Evolutionary conservation across 2,888 invertebrate species (phyloP).

Genomic region (Mayetiola destructor): DNA sequence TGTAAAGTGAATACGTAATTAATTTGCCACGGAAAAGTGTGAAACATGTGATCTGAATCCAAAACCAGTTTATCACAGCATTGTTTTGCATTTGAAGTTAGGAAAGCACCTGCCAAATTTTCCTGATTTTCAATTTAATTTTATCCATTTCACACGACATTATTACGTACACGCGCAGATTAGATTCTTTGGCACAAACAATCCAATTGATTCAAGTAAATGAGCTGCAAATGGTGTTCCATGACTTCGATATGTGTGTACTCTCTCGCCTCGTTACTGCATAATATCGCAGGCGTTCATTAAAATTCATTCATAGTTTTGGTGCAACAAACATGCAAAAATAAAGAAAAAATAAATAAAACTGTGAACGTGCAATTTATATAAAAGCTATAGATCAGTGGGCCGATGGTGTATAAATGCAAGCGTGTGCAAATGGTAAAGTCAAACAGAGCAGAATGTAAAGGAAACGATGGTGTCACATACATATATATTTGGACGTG

Average conservation of each 20-base stretch:
- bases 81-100: too few species aligned
- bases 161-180: not conserved
- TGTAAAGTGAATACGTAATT: too few species aligned
- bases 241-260: not conserved
- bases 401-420: not conserved
- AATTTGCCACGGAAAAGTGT: too few species aligned
- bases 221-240: not conserved
- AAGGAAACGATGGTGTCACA: not conserved
- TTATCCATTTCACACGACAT: not conserved
- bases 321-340: not conserved
- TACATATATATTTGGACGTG: not conserved
- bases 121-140: too few species aligned
- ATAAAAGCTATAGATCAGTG: not conserved
- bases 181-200: too few species aligned
- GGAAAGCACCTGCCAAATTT: too few species aligned
- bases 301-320: not conserved
- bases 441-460: not conserved
- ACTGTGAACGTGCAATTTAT: not conserved
- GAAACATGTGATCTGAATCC: too few species aligned
- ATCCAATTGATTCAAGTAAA: constrained; percentile 3
- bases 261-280: not conserved
- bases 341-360: too few species aligned
- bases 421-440: too few species aligned
- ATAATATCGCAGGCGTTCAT: not conserved
- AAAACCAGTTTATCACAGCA: too few species aligned